Evolutionary conservation across 2,113 vertebrate genomes (phyloP), one percentile per base, ranked within the genome.

Genomic region (Takifugu flavidus): DNA sequence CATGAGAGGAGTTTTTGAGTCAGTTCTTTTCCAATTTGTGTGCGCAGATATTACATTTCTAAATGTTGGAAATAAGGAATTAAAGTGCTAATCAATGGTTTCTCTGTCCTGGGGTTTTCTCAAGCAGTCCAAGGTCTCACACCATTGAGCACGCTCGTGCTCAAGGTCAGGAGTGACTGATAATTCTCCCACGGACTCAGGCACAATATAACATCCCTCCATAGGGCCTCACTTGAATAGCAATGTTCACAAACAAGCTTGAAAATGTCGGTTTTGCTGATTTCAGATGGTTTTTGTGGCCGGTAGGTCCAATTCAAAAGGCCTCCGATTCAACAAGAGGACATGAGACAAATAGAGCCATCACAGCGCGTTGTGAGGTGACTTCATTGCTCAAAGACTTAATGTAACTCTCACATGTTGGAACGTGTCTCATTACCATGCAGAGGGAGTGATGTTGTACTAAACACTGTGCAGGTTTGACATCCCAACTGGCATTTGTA

Each of bases 401-500:
- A 39, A 51, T 62, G 61, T 56, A 69, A 69, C 52, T 62, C 80
- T 69, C 75, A 74, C 77, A 67, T 77, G 83, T 78, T 65, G 63
- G 52, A 63, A 73, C 75, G 65, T 83, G 77, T 49, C 74, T 85
- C 59, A 78, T 86, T 75, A 80, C 61, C 65, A 82, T 77, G 57
- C 78, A 54, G 75, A 14, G 70, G 77, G 79, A 78, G 71, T 69
- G 83, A 85, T 89, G 83, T 79, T 86, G 62, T 26, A 44, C 81
- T 85, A 86, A 87, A 84, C 66, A 60, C 62, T 54, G 59, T 44
- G 57, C 59, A 67, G 72, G 75, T 80, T 70, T 60, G 54, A 84
- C 77, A 78, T 84, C 82, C 86, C 84, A 70, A 15, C 66, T 73
- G 82, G 60, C 75, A 76, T 82, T 86, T 89, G 87, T 87, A 82